Base-by-base conservation (phyloP, 1,140 invertebrate genomes). In the Platyscapa corneri region DNA sequence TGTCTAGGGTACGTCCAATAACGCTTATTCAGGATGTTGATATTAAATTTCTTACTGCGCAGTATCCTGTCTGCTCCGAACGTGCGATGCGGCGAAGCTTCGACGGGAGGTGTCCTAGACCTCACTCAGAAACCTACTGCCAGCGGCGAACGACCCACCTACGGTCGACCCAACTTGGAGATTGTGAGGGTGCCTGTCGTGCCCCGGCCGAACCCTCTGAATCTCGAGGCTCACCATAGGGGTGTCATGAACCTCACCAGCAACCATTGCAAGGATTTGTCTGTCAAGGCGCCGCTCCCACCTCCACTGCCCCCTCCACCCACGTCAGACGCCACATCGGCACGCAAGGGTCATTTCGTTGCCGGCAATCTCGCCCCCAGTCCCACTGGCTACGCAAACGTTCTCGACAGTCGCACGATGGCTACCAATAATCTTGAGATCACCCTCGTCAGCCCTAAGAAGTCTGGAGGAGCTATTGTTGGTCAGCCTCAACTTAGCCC, bases 401-500 rank as follows among this genome's bases (percentile, higher is more conserved):
- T 93, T 16, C 86, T 93, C 7, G 93, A 93, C 34, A 89, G 88
- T 75, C 89, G 92, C 20, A 93, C 92, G 0, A 93, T 93, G 86
- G 91, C 91, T 0, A 91, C 92, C 12, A 93, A 93, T 30, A 93
- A 93, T 85, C 87, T 93, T 1, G 93, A 93, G 42, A 93, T 93
- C 42, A 93, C 93, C 0, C 84, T 93, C n/a, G 93, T 93, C 0
- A 92, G 90, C 86, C 91, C 92, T 0, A 91, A 89, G 46, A 92
- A 92, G 39, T 65, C 84, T 12, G 10, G 79, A 14, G 64, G 64
- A 27, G 20, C 37, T 5, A 46, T 76, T 8, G 56, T 80, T 49
- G 74, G 74, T 0, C 27, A 53, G 2, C 80, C 80, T 0, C 56
- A 82, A 16, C 80, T 37, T 30, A 91, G 90, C 82, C 90, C 90